These are phyloP conservation scores for Hipposideros armiger DNA, from an alignment of 2,113 vertebrate species.

Conservation along the genomic window DNA sequence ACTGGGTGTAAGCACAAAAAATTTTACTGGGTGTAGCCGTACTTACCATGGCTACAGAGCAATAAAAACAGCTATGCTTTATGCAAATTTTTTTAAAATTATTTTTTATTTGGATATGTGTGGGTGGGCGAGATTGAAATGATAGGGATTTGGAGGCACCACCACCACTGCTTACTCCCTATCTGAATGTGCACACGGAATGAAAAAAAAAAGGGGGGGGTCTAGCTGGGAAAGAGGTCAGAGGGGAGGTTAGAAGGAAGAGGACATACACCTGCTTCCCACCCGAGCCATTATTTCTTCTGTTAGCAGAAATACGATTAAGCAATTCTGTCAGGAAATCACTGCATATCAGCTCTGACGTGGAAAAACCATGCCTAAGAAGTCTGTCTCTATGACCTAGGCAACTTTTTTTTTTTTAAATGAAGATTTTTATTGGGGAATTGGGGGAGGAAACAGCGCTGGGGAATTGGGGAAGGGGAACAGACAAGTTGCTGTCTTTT, in stretches of 20 bases:
- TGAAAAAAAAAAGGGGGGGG: neutral
- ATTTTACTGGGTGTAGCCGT: no score
- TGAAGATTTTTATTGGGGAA: no score
- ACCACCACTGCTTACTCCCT: neutral
- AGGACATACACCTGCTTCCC: neutral
- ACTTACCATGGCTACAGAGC: neutral
- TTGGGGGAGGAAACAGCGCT: no score
- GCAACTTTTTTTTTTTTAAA: neutral
- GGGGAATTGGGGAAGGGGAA: no score
- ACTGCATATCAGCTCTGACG: neutral
- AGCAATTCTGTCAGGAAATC: conserved; percentile 13
- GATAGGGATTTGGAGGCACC: neutral
- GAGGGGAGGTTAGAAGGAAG: neutral
- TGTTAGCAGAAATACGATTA: neutral
- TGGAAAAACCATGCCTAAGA: neutral
- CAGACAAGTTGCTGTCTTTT: no score
- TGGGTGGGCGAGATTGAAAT: neutral
- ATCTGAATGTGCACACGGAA: neutral
- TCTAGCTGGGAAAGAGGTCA: neutral
- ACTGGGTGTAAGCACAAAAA: neutral
- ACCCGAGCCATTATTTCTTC: neutral
- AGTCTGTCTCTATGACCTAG: neutral
- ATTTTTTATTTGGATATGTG: conserved; percentile 4
- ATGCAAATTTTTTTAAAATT: neutral
- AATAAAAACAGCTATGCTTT: neutral